A percentile compares a stretch with the other conserved stretches of the same genome.
phyloP scores from a whole-genome alignment of 2,113 vertebrate genomes.

The Melospiza melodia region DNA sequence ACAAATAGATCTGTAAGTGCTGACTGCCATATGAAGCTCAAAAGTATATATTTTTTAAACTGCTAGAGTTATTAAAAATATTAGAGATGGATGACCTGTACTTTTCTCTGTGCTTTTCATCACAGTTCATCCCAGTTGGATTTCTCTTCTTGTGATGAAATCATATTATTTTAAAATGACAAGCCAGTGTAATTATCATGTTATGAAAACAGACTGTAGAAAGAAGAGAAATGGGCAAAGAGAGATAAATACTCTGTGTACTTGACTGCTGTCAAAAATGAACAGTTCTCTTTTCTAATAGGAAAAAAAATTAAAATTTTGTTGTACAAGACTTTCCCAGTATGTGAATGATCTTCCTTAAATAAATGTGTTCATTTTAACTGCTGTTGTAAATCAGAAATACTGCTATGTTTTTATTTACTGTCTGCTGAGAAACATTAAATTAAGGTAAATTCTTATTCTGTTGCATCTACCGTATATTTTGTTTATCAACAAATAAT shows the following conservation, averaged over 20 bases:
- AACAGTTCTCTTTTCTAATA: background rate
- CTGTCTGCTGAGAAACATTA: background rate
- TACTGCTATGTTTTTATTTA: conserved; percentile 19
- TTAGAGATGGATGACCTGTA: background rate
- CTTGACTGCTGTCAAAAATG: background rate
- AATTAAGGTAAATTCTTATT: background rate
- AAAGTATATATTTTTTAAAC: background rate
- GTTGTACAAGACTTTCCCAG: background rate
- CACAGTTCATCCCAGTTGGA: background rate
- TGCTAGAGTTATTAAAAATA: background rate
- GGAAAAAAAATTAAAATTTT: background rate
- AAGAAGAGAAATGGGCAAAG: conserved; percentile 22
- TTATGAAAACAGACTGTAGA: conserved; percentile 12
- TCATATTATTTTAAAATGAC: background rate
- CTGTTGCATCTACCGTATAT: background rate
- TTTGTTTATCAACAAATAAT: conserved; percentile 16
- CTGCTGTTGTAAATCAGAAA: background rate
- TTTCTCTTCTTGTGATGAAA: conserved; percentile 15
- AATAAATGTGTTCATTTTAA: conserved; percentile 15
- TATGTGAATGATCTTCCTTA: background rate
- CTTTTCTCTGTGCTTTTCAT: background rate
- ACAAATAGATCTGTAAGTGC: background rate
- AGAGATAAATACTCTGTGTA: background rate
- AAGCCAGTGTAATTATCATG: conserved; percentile 18
- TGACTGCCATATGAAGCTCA: background rate